Evolutionary conservation across 1,140 invertebrate genomes (phyloP).

Genomic region (Hydropsyche tenuis): DNA sequence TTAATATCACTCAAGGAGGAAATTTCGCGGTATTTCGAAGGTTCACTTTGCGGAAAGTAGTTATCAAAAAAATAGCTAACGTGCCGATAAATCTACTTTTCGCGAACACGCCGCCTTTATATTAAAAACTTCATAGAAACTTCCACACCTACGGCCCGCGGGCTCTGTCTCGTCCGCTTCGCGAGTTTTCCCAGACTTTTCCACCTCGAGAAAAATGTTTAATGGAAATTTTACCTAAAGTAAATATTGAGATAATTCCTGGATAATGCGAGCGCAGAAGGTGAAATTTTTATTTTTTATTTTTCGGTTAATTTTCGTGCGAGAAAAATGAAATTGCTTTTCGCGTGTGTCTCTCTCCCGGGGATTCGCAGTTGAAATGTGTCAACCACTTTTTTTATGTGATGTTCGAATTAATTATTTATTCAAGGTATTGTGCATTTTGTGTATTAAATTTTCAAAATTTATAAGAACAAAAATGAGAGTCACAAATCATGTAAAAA

Average conservation of each 20-base stretch:
- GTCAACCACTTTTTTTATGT: too few relatives aligned
- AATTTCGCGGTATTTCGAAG: too few relatives aligned
- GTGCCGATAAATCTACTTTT: slow-evolving; percentile 24
- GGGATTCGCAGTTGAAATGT: too few relatives aligned
- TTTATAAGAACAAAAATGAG: too few relatives aligned
- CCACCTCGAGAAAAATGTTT: not conserved
- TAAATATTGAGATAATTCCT: slow-evolving; percentile 3
- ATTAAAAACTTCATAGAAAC: slow-evolving; percentile 19
- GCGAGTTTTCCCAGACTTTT: not conserved
- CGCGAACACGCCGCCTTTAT: not conserved
- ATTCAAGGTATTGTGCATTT: too few relatives aligned
- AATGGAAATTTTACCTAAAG: slow-evolving; percentile 1
- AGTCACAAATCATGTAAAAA: too few relatives aligned
- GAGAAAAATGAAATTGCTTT: not conserved
- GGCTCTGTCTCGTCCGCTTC: not conserved
- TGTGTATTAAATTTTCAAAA: too few relatives aligned
- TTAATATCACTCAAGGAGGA: too few relatives aligned
- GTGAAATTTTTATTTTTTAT: not conserved
- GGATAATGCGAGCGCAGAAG: not conserved
- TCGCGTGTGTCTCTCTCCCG: not conserved
- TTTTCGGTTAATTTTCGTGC: not conserved
- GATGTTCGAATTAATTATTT: too few relatives aligned
- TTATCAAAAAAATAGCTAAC: slow-evolving; percentile 21
- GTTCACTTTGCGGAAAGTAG: not conserved
- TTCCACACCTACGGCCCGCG: not conserved